Base-by-base conservation (phyloP, 2,888 invertebrate genomes). In the Pterobdella sp. region DNA sequence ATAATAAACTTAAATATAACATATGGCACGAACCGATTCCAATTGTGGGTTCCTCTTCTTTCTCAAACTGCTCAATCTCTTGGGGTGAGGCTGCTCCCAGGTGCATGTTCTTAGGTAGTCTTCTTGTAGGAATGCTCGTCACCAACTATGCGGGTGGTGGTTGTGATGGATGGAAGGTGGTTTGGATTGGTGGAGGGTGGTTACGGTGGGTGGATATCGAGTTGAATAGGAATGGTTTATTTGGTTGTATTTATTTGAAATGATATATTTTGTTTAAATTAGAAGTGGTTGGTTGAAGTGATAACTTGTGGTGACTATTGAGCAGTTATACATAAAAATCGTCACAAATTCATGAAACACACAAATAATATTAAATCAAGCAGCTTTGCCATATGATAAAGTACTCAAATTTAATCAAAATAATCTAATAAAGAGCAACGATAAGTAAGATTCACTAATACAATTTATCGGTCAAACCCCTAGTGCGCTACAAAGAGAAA, bases 111-210 rank as follows among this genome's bases (percentile, higher is more conserved):
- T 74, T 74, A 84, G 95, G 95, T 85, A 96, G 90, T 87, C 90
- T 93, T 86, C 93, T 88, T 74, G 96, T 96, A 83, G 98, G 98
- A 85, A 98, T 89, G 81, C 92, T 90, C 81, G 96, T 97, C 82
- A 98, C 91, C 81, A 98, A 85, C 88, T n/a, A n/a, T n/a, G n/a
- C n/a, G n/a, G n/a, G n/a, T 98, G 94, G 32, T n/a, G 42, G 34
- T 31, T 18, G 64, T 1, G 35, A 1, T 56, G 60, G 60, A 14
- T 56, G 4, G 14, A 56, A 3, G 4, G 60, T 22, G 4, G 4
- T 7, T 18, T 56, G 60, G 60, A 22, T 4, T 22, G 60, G n/a
- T 14, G 60, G 4, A 14, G n/a, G 4, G 60, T 22, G 60, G 60
- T 18, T 4, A 56, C 7, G 3, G n/a, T 7, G 22, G 49, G 22